Base-by-base conservation (phyloP, 2,888 invertebrate genomes). In the Eupithecia subfuscata region DNA sequence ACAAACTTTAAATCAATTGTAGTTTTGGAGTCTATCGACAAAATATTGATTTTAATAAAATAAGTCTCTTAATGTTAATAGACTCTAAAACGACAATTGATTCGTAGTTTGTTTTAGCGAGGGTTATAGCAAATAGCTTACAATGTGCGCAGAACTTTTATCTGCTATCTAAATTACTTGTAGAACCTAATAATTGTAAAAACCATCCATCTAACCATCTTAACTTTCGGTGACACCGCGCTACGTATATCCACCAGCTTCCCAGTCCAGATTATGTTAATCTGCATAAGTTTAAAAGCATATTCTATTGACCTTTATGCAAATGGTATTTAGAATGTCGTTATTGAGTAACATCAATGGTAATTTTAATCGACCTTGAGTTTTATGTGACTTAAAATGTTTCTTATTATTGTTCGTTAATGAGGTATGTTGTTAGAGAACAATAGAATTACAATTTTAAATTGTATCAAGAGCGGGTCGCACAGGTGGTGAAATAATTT, bases 221-320 rank as follows among this genome's bases (percentile, higher is more conserved):
- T 77, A 75, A 73, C 73, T 75, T 76, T 67, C 75, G 73, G 73
- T 75, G 73, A 77, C 75, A 72, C 78, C 73, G 74, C 71, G 70
- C 75, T 70, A 74, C 74, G 75, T 78, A 78, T 78, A 78, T 79
- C 74, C 76, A 75, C 79, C 83, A 81, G 77, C 81, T 81, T 82
- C 78, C 79, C 80, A 80, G 81, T 80, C 79, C 80, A 80, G 75
- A 75, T 80, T 82, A 82, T 79, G 84, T 87, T 80, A 79, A 84
- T 86, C 82, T 84, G 81, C 67, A 30, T 63, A 16, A 63, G 6
- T 30, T 0, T 82, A 84, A 80, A 79, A 78, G 74, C 82, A 84
- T 81, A 79, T 84, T 83, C 78, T 77, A 84, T 87, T 85, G 86
- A 85, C 82, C 83, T 84, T 82, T 84, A 83, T 75, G 83, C 81